Conservation (phyloP, 2,113 vertebrate genomes). For the Tamias sibiricus region DNA sequence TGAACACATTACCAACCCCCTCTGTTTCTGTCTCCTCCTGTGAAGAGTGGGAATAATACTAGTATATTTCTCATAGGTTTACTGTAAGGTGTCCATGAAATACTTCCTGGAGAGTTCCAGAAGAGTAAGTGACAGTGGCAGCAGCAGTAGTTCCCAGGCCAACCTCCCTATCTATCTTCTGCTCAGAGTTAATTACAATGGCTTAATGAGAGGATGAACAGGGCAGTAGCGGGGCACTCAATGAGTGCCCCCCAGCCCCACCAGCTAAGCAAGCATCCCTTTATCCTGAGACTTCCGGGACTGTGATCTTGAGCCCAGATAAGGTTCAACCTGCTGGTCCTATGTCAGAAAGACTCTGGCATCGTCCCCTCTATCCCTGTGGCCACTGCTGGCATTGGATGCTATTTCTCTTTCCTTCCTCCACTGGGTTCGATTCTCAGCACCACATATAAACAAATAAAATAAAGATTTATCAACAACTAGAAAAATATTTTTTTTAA, state of each 20-base stretch:
- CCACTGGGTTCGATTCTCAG: too few species aligned
- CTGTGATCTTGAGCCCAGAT: not conserved
- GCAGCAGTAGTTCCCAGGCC: not conserved
- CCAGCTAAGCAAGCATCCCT: not conserved
- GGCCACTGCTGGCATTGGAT: not conserved
- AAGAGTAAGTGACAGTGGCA: not conserved
- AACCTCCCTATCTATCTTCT: not conserved
- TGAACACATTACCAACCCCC: not conserved
- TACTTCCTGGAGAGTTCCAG: not conserved
- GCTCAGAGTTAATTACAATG: not conserved
- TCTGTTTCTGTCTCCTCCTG: not conserved
- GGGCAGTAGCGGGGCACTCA: not conserved
- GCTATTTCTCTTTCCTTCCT: not conserved
- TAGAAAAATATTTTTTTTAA: too few species aligned
- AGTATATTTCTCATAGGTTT: too few species aligned
- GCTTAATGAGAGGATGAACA: not conserved
- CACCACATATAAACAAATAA: too few species aligned
- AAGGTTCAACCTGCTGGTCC: not conserved
- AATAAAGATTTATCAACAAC: too few species aligned
- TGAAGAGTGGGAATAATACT: not conserved
- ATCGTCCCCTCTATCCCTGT: too few species aligned
- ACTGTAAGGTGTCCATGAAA: not conserved
- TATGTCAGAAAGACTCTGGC: not conserved
- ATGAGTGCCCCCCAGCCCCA: rapidly evolving
- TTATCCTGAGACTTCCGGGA: not conserved